These are phyloP conservation scores for Acanthoscelides obtectus DNA, from an alignment of 2,888 invertebrate genomes.

Conservation along the genomic window DNA sequence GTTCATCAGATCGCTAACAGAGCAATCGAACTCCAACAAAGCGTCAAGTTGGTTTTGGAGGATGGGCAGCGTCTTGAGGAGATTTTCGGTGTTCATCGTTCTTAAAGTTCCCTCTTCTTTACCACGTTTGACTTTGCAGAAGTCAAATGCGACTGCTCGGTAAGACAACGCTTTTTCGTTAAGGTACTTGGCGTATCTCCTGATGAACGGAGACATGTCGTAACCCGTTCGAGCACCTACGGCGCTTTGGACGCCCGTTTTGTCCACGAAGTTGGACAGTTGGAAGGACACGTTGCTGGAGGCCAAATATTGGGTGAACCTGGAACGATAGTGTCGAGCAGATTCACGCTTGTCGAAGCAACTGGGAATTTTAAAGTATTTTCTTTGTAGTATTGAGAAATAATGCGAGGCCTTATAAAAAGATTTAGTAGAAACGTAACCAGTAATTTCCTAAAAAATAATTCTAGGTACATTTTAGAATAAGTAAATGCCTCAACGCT, in stretches of 20 bases:
- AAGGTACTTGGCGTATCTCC: slow-evolving; percentile 97
- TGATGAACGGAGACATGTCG: slow-evolving; percentile 99
- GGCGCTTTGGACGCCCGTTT: slow-evolving; percentile 93
- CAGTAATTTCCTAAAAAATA: too few relatives aligned
- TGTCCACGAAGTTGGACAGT: slow-evolving; percentile 95
- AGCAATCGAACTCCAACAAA: slow-evolving; percentile 96
- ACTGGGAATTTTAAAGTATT: too few relatives aligned
- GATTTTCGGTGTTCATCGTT: slow-evolving; percentile 96
- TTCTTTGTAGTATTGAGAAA: too few relatives aligned
- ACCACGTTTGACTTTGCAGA: slow-evolving; percentile 99
- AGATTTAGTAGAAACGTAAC: too few relatives aligned
- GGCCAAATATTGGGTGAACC: slow-evolving; percentile 97
- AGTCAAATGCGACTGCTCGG: slow-evolving; percentile 98
- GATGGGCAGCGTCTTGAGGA: slow-evolving; percentile 94
- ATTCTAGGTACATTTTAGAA: too few relatives aligned
- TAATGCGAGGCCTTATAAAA: too few relatives aligned
- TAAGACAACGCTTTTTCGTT: slow-evolving; percentile 99
- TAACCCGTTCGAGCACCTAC: slow-evolving; percentile 70
- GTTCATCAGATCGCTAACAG: slow-evolving; percentile 89
- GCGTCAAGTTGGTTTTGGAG: slow-evolving; percentile 96
- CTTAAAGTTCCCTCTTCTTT: slow-evolving; percentile 97
- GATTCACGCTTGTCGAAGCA: too few relatives aligned
- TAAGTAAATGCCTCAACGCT: too few relatives aligned
- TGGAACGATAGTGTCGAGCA: neutral
- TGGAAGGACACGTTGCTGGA: slow-evolving; percentile 99